Evolutionary conservation across 2,888 invertebrate species (phyloP).

Genomic region (Leptarthrus brevirostris): DNA sequence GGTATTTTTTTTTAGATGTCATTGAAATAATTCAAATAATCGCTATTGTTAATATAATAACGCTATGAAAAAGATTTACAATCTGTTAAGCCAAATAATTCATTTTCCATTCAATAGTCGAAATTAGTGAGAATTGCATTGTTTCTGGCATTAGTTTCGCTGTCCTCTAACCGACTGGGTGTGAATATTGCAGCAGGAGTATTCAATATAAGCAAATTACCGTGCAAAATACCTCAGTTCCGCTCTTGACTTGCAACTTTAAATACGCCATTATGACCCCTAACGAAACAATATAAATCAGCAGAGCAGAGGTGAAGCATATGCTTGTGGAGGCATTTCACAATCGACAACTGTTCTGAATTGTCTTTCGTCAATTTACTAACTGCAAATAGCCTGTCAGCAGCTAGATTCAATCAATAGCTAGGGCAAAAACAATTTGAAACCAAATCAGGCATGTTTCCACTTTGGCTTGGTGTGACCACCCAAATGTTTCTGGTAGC

Average conservation of each 20-base stretch:
- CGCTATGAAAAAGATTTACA: too few relatives aligned
- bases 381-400: slow-evolving; percentile 25
- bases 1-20: too few relatives aligned
- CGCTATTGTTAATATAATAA: too few relatives aligned
- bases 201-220: neutral
- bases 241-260: slow-evolving; percentile 5
- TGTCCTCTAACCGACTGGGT: neutral
- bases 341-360: too few relatives aligned
- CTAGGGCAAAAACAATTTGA: neutral
- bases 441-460: slow-evolving; percentile 30
- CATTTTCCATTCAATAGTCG: too few relatives aligned
- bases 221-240: slow-evolving; percentile 18
- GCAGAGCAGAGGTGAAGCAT: slow-evolving; percentile 3
- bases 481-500: slow-evolving; percentile 35
- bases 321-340: neutral
- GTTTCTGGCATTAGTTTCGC: slow-evolving; percentile 21
- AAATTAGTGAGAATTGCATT: neutral
- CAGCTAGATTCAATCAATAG: neutral
- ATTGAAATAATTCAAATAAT: too few relatives aligned
- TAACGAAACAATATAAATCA: slow-evolving; percentile 26
- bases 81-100: too few relatives aligned
- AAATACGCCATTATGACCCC: slow-evolving; percentile 2
- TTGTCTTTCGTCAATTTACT: slow-evolving; percentile 21
- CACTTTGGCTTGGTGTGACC: slow-evolving; percentile 10
- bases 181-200: slow-evolving; percentile 1